Conservation (phyloP, 1,140 invertebrate genomes). For the Drosophila micromelanica region DNA sequence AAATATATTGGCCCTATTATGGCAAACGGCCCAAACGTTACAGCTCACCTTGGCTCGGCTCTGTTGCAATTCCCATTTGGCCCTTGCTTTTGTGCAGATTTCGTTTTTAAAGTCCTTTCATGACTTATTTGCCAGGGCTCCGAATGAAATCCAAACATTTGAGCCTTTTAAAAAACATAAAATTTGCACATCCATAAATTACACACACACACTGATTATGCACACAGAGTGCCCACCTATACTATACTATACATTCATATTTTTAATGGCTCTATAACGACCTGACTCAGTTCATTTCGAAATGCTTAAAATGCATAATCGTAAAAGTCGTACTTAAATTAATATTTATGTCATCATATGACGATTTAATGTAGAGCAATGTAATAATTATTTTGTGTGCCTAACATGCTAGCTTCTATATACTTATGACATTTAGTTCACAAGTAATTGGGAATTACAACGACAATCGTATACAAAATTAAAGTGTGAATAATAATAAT, state of each 20-base stretch:
- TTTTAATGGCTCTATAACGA: slow-evolving; percentile 24
- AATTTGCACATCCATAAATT: slow-evolving; percentile 57
- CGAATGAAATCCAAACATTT: slow-evolving; percentile 45
- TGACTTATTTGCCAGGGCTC: slow-evolving; percentile 61
- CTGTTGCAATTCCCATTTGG: slow-evolving; percentile 6
- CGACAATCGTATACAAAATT: too few relatives aligned
- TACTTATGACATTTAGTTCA: too few relatives aligned
- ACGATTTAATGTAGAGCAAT: background rate
- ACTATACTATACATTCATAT: background rate
- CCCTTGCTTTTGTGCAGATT: slow-evolving; percentile 35
- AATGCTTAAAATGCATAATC: slow-evolving; percentile 23
- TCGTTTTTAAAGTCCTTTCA: slow-evolving; percentile 56
- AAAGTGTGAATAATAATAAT: too few relatives aligned
- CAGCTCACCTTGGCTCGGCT: slow-evolving; percentile 39
- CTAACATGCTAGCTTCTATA: too few relatives aligned
- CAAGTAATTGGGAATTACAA: too few relatives aligned
- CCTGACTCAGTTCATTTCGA: slow-evolving; percentile 27
- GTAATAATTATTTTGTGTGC: background rate
- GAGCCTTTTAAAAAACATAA: slow-evolving; percentile 36
- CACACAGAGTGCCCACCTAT: background rate
- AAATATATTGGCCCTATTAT: slow-evolving; percentile 78
- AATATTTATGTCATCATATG: slow-evolving; percentile 31
- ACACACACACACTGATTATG: slow-evolving; percentile 53
- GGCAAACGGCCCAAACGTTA: slow-evolving; percentile 35
- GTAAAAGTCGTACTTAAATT: slow-evolving; percentile 32